Conservation (phyloP, 2,888 invertebrate genomes). For the Hydrotaea cyrtoneurina region DNA sequence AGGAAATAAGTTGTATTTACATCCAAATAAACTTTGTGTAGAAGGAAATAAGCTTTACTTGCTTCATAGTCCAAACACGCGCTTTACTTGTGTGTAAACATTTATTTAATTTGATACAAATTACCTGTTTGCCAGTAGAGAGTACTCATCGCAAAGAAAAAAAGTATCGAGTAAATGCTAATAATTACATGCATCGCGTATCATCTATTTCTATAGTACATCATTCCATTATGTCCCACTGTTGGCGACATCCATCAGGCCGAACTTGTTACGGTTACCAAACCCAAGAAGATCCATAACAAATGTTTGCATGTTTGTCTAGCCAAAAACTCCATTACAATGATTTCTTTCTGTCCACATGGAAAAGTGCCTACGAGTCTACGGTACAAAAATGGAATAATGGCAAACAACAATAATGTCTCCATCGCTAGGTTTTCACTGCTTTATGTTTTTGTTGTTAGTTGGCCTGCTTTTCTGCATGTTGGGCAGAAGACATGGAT, state of each 20-base stretch:
- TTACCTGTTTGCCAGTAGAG: too few species aligned
- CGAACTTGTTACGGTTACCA: neutral
- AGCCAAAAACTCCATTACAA: conserved; percentile 27
- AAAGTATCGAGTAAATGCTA: too few species aligned
- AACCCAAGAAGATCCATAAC: conserved; percentile 1
- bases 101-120: too few species aligned
- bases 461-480: conserved; percentile 10
- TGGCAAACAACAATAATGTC: neutral
- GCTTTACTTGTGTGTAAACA: too few species aligned
- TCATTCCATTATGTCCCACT: conserved; percentile 4
- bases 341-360: conserved; percentile 13
- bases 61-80: too few species aligned
- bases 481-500: conserved; percentile 54
- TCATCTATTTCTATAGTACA: neutral
- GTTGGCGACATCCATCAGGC: neutral
- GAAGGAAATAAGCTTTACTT: too few species aligned
- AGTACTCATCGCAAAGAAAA: too few species aligned
- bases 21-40: too few species aligned
- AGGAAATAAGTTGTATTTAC: too few species aligned
- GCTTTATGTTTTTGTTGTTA: neutral
- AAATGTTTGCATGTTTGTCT: conserved; percentile 11
- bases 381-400: too few species aligned
- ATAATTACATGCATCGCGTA: too few species aligned
- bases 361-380: neutral
- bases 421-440: neutral